Evolutionary conservation across 1,140 invertebrate species (phyloP).

Genomic region (Antheraea mylitta): DNA sequence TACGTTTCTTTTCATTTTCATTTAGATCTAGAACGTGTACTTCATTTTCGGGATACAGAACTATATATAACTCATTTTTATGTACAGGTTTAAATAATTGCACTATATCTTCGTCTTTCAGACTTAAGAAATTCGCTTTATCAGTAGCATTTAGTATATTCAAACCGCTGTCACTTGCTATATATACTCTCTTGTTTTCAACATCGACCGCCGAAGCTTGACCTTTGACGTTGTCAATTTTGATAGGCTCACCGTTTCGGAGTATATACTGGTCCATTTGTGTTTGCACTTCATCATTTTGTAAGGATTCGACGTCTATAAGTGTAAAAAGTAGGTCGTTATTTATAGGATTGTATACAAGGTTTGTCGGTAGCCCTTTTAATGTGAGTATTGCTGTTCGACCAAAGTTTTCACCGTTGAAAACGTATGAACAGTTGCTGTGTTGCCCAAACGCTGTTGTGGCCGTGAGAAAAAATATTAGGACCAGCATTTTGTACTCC

Average conservation of each 20-base stretch:
- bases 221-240: conserved; percentile 61
- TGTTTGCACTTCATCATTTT: conserved; percentile 61
- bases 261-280: conserved; percentile 72
- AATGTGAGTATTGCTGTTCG: conserved; percentile 53
- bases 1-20: conserved; percentile 53
- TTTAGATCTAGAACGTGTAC: conserved; percentile 50
- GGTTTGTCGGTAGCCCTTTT: conserved; percentile 66
- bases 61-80: conserved; percentile 53
- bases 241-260: conserved; percentile 46
- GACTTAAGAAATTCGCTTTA: conserved; percentile 46
- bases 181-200: conserved; percentile 55
- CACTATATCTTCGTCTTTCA: conserved; percentile 65
- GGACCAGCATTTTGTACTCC: conserved; percentile 50
- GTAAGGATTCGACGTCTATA: conserved; percentile 60
- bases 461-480: conserved; percentile 40
- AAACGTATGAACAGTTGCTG: conserved; percentile 51
- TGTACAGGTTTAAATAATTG: conserved; percentile 55
- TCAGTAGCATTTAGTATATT: conserved; percentile 47
- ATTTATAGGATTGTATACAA: conserved; percentile 48
- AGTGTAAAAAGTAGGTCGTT: conserved; percentile 62
- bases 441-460: conserved; percentile 30
- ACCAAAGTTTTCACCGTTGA: conserved; percentile 41
- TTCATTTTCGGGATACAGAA: conserved; percentile 60
- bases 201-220: conserved; percentile 60
- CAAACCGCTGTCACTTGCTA: conserved; percentile 60